Base-by-base conservation (phyloP, 2,888 invertebrate species). In the Aporophyla lueneburgensis region DNA sequence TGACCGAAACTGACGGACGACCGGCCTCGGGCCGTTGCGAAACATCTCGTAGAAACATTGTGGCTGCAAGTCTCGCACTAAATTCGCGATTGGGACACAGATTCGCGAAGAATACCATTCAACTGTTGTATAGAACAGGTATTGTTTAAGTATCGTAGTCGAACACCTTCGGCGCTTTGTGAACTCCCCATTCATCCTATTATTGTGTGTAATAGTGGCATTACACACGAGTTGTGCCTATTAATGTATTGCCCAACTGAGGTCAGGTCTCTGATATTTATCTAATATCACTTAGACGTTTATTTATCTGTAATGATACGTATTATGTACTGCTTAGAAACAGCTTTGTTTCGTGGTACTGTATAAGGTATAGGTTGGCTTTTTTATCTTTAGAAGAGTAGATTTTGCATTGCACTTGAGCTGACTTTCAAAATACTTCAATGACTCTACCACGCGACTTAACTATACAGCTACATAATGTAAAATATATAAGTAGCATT, bases 11-110 rank as follows among this genome's bases (percentile, higher is more conserved):
- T 89, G 93, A 91, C 92, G 92, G 93, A 93, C 90, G 92, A 89
- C 91, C 92, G 94, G 92, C 95, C 95, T 95, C 95, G 94, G 88
- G 86, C 72, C 89, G 81, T 96, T 96, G 94, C 95, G 92, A 94
- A 93, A 96, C 91, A 88, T 89, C 91, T 90, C 91, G 90, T 90
- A 92, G 90, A 92, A 88, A 92, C 93, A 94, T 94, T 96, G 95
- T 94, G 91, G 89, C 91, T 93, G 71, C 87, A 90, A 92, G 92
- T 88, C 92, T 91, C 92, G 93, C 92, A 94, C 94, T 93, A 91
- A 93, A 94, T 94, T 92, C 89, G 92, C 94, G 92, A 95, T 95
- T 94, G 94, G 92, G 91, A 92, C 94, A 95, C 90, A 91, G 90
- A 92, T 92, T 91, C 87, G 91, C 91, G 89, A 90, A 91, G 91